Base-by-base conservation (phyloP, 2,888 invertebrate species). In the Lasioglossum leucozonium region DNA sequence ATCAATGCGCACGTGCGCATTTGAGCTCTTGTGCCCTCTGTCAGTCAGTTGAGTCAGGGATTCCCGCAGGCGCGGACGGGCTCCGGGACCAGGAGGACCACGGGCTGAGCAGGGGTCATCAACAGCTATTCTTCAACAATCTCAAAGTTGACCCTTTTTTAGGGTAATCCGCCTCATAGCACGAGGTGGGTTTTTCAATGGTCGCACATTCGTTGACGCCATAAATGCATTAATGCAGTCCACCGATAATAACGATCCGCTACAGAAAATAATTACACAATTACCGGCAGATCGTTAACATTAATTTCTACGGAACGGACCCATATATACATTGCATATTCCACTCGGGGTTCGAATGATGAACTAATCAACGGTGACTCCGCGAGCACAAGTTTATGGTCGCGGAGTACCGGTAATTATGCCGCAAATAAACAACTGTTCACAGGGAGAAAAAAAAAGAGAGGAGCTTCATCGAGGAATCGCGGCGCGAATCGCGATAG, bases 401-500 rank as follows among this genome's bases (percentile, higher is more conserved):
- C 51, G 30, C 44, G 78, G 22, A 67, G 30, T 55, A 47, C 22
- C 5, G 55, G 80, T 51, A 74, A 85, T 84, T 85, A 85, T 67
- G 62, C 42, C 34, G 79, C 26, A 30, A 72, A 42, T 18, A n/a
- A 40, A 72, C 65, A 71, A 79, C 69, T 22, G 34, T 65, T 34
- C 18, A 22, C 22, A 3, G n/a, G 69, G 34, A n/a, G 34, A 18
- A 6, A 69, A 40, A 69, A 62, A 30, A 62, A 16, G 58, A 26
- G 26, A 26, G 67, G 5, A 69, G 37, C 67, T n/a, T 47, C 62
- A 26, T 73, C 55, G 75, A 58, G 47, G 69, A 69, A 42, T 76
- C 69, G 51, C 47, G 34, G 13, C 47, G 47, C 77, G 67, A 77
- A 79, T 73, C 82, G 65, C 77, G 77, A 89, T 79, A 67, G 77